These are phyloP conservation scores for Pollenia griseotomentosa DNA, from an alignment of 2,888 invertebrate species.

Conservation along the genomic window DNA sequence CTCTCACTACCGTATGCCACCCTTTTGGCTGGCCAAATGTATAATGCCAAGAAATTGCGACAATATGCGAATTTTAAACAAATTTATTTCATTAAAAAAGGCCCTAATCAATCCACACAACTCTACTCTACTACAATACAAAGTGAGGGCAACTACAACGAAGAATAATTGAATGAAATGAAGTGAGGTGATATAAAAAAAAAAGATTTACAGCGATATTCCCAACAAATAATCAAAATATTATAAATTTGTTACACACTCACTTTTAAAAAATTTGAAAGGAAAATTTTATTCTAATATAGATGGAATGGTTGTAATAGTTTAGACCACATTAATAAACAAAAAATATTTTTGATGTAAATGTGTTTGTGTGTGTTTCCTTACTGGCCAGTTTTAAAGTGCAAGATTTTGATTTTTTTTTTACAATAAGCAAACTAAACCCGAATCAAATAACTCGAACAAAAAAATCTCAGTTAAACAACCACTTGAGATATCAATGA, in stretches of 20 bases:
- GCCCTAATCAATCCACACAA: conserved; percentile 65
- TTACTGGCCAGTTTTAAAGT: conserved; percentile 42
- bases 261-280: conserved; percentile 7
- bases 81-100: conserved; percentile 70
- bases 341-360: not conserved
- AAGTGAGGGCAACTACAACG: conserved; percentile 34
- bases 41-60: conserved; percentile 81
- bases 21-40: conserved; percentile 75
- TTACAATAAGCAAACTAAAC: conserved; percentile 22
- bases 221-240: conserved; percentile 36
- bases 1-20: conserved; percentile 67
- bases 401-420: conserved; percentile 43
- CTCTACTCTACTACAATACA: conserved; percentile 9
- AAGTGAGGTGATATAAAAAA: conserved; percentile 68
- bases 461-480: conserved; percentile 58
- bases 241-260: conserved; percentile 18
- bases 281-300: conserved; percentile 1
- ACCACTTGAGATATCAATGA: conserved; percentile 65
- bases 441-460: conserved; percentile 49
- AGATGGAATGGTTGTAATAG: not conserved
- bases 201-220: conserved; percentile 65
- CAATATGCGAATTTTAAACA: conserved; percentile 82
- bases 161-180: conserved; percentile 59
- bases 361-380: not conserved
- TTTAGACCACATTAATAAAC: not conserved